phyloP scores from a whole-genome alignment of 2,888 invertebrate genomes.

The Drosophila greeni region DNA sequence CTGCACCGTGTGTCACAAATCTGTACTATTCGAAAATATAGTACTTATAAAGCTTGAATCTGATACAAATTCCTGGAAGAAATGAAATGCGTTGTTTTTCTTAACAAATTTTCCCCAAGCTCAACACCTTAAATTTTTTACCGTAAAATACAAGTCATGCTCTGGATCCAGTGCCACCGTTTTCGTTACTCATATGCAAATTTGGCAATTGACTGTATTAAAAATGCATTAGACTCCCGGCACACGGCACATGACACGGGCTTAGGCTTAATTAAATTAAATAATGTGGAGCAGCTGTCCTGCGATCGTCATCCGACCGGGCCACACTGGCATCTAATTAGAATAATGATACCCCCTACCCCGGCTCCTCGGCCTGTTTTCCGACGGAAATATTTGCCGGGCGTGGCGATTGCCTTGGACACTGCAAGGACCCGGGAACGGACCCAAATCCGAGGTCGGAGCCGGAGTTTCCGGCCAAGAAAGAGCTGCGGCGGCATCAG shows the following conservation, averaged over 20 bases:
- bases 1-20: slow-evolving; percentile 5
- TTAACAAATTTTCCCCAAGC: no score
- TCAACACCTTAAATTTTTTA: background rate
- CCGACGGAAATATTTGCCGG: slow-evolving; percentile 54
- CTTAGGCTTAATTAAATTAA: slow-evolving; percentile 60
- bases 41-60: background rate
- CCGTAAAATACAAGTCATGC: background rate
- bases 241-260: slow-evolving; percentile 32
- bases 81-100: background rate
- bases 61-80: no score
- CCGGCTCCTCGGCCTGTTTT: slow-evolving; percentile 6
- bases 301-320: slow-evolving; percentile 17
- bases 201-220: slow-evolving; percentile 36
- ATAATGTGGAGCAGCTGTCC: slow-evolving; percentile 32
- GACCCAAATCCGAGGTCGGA: slow-evolving; percentile 21
- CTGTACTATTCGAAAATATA: background rate
- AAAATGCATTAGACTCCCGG: slow-evolving; percentile 50
- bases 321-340: slow-evolving; percentile 57
- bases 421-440: slow-evolving; percentile 1
- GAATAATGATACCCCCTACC: slow-evolving; percentile 55
- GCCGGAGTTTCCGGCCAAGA: slow-evolving; percentile 30
- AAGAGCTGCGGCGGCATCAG: slow-evolving; percentile 39
- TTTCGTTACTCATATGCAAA: slow-evolving; percentile 14
- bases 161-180: background rate
- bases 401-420: slow-evolving; percentile 48